Conservation (phyloP, 2,888 invertebrate genomes). For the Lasioglossum vierecki region DNA sequence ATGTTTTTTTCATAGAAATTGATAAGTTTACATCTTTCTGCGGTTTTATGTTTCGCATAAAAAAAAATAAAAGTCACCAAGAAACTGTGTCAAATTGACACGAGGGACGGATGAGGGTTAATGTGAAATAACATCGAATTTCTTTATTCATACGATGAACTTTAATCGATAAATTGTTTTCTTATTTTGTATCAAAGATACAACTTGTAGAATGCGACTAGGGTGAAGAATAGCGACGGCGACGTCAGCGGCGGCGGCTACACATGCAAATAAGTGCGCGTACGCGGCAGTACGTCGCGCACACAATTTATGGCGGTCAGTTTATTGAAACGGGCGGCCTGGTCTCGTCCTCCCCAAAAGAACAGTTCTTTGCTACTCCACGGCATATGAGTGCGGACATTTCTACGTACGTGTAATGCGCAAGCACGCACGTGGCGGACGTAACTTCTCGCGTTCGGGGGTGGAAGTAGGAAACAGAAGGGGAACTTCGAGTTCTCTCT, state of each 20-base stretch:
- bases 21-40: too few species aligned
- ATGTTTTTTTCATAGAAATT: too few species aligned
- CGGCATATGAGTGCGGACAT: constrained; percentile 4
- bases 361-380: not conserved
- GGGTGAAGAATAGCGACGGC: not conserved
- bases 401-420: not conserved
- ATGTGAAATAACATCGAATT: too few species aligned
- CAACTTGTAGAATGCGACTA: constrained; percentile 34
- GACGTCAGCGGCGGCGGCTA: constrained; percentile 26
- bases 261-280: constrained; percentile 57
- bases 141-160: too few species aligned
- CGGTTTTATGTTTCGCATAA: too few species aligned
- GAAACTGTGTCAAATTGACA: too few species aligned
- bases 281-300: constrained; percentile 43
- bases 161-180: too few species aligned
- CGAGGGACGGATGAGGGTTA: too few species aligned
- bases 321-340: constrained; percentile 77
- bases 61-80: too few species aligned
- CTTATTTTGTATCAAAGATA: not conserved
- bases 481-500: not conserved
- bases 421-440: constrained; percentile 4
- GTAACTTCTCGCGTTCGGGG: constrained; percentile 46
- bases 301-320: constrained; percentile 78
- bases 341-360: constrained; percentile 33
- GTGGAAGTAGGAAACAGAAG: not conserved